Base-by-base conservation (phyloP, 35 echinoderm and acorn worm species). In the Ptychodera flava region DNA sequence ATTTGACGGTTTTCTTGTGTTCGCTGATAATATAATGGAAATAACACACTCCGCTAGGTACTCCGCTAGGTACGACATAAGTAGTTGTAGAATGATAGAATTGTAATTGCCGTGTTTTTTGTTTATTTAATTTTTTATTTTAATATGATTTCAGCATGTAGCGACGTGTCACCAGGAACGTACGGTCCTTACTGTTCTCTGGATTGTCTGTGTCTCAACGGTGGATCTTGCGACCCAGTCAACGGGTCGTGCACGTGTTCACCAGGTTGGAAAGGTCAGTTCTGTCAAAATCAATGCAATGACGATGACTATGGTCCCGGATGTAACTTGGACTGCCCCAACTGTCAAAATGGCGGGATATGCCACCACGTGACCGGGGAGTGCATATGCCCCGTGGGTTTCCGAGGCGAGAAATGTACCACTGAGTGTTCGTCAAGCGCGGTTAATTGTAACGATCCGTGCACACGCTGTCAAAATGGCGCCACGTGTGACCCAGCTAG, bases 281-380 rank as follows among this genome's bases (percentile, higher is more conserved):
- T 81, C 1, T 99, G 96, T 77, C 16, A 38, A 31, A 81, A 92
- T 28, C 35, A 28, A 31, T 99, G 96, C 82, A 27, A 64, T 64
- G 22, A 64, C 45, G 22, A 64, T 22, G 22, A 64, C 6, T 64
- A 64, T 64, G 45, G 45, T 22, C 6, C 6, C 6, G 22, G 22
- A 6, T 64, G 45, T 64, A 6, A 64, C 6, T 12, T 64, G 6
- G 22, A 64, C 45, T 64, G 45, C 22, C 45, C 22, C 22, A 64
- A 85, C 15, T 99, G 96, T 81, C 89, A 88, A 28, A 79, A 77
- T 32, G 91, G 85, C 33, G 90, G 86, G 31, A 90, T 90, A 1
- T 99, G 92, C 85, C 89, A 94, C 76, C 92, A 94, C 76, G 86
- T 99, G 6, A 92, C 92, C 0, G 96, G 96, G 28, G 90, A 90